Conservation (phyloP, 2,797 vertebrate species). For the Lacerta bilineata region DNA sequence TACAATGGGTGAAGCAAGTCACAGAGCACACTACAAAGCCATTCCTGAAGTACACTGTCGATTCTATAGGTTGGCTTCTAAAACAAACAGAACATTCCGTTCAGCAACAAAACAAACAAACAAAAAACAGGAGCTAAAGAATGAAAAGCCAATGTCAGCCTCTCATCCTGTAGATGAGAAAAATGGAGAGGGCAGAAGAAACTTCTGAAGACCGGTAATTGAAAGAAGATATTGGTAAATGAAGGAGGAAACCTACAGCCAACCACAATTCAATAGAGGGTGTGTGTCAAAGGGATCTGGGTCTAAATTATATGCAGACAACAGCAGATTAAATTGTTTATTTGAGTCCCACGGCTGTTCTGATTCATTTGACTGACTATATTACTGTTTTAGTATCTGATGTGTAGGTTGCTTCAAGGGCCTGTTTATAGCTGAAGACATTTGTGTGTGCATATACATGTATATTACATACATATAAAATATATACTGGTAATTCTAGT, state of each 20-base stretch:
- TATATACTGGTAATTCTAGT: not conserved
- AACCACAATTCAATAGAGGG: slow-evolving; percentile 32
- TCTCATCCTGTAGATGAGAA: not conserved
- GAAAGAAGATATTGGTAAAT: not conserved
- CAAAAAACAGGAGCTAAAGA: not conserved
- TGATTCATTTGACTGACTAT: not conserved
- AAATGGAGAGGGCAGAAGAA: not conserved
- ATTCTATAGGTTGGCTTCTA: slow-evolving; percentile 36
- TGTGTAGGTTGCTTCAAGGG: too few species aligned
- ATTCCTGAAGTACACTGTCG: slow-evolving; percentile 47
- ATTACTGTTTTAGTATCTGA: not conserved
- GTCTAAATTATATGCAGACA: not conserved
- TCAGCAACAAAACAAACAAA: not conserved
- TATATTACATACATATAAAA: too few species aligned
- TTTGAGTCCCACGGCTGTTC: not conserved
- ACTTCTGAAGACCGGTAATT: not conserved
- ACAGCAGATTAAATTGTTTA: too few species aligned
- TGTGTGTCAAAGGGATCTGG: not conserved
- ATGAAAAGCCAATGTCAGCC: slow-evolving; percentile 16
- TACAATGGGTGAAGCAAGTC: not conserved
- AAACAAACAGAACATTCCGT: slow-evolving; percentile 52
- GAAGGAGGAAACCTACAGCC: slow-evolving; percentile 7
- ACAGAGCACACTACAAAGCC: slow-evolving; percentile 22
- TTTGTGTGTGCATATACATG: not conserved
- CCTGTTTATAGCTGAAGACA: not conserved